Evolutionary conservation across 2,888 invertebrate species (phyloP), one percentile per base, ranked within the genome.

Genomic region (Xanthorhoe spadicearia): DNA sequence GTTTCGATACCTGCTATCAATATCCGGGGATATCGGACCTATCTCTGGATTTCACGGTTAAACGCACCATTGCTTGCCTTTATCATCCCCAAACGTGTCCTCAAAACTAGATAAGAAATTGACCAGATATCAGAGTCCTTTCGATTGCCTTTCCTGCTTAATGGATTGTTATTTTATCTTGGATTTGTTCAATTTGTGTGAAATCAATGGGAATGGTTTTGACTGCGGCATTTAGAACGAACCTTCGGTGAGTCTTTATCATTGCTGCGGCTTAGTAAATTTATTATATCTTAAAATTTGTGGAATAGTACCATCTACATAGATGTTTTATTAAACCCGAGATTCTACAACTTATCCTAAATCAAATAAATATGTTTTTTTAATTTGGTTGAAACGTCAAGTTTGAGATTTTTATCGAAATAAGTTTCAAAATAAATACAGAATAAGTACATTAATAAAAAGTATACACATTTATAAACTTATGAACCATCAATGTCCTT

Each of bases 21-120:
- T 89, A 88, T 87, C 86, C 84, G 86, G 84, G 82, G 81, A 86
- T 87, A 85, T 84, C 84, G 81, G 78, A 74, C 83, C 82, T 92
- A 92, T 92, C 92, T 88, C 78, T 77, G 84, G 85, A 89, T 91
- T 92, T 92, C 90, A 93, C 91, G 91, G 89, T 86, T 88, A 89
- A 84, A 87, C 84, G 92, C 90, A 88, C 86, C 86, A 88, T 86
- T 92, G 87, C 81, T 72, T 86, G 76, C 77, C 80, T 82, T 85
- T 84, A 86, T 88, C 87, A 85, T 86, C 83, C 83, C 82, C 83
- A 77, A 83, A 70, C 71, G 74, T 82, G 80, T 86, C 84, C 84
- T 84, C 81, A 78, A 80, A 74, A 83, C 76, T 72, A 88, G 91
- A 92, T 92, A 92, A 91, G 90, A 85, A 88, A 89, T 89, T 85